A percentile compares a stretch with the other conserved stretches of the same genome.
Evolutionary conservation across 2,113 vertebrate species (phyloP).

Genomic region (Petaurus breviceps): DNA sequence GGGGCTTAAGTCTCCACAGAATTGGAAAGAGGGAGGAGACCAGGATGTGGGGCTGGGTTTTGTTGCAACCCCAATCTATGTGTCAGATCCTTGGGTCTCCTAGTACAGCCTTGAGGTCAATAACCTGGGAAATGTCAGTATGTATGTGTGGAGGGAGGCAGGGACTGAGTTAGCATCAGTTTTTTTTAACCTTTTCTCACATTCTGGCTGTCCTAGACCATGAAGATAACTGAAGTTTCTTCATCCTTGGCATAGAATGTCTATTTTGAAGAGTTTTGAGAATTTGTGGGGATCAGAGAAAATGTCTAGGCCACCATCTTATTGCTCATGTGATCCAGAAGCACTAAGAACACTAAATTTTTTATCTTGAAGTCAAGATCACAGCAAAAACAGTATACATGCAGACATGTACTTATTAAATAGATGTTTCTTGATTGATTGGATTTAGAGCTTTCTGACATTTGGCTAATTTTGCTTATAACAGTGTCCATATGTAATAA

Average conservation of each 20-base stretch:
- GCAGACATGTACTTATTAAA: not conserved
- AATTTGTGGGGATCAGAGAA: not conserved
- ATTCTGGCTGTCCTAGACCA: not conserved
- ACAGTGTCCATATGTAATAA: not conserved
- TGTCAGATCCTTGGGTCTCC: too few relatives aligned
- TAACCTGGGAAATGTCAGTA: too few relatives aligned
- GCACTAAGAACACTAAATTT: not conserved
- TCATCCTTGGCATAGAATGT: not conserved
- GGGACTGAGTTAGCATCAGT: too few relatives aligned
- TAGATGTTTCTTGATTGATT: not conserved
- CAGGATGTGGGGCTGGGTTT: too few relatives aligned
- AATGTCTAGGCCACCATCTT: not conserved
- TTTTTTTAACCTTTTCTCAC: too few relatives aligned
- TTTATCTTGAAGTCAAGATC: not conserved
- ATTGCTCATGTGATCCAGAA: not conserved
- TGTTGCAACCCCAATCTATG: too few relatives aligned
- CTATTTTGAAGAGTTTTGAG: not conserved
- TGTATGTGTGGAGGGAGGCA: too few relatives aligned
- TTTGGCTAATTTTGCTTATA: not conserved
- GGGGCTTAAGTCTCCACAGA: too few relatives aligned
- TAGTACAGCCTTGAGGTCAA: too few relatives aligned
- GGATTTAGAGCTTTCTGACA: not conserved
- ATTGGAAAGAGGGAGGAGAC: too few relatives aligned
- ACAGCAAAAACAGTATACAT: not conserved
- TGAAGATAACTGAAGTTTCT: not conserved